Evolutionary conservation across 1,140 invertebrate genomes (phyloP).

Genomic region (Aphis craccivora): DNA sequence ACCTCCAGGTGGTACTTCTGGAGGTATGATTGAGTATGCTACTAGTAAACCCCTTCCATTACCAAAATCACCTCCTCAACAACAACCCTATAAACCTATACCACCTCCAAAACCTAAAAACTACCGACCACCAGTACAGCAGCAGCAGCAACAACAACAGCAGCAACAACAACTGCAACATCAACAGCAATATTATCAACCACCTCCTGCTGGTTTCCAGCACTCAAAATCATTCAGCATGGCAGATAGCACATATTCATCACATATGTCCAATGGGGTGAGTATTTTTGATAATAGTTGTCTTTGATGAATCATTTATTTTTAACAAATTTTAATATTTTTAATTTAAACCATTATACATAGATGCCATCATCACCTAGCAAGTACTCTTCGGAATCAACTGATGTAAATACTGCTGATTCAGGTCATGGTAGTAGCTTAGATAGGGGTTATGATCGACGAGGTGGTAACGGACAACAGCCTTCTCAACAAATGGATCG

Average conservation of each 20-base stretch:
- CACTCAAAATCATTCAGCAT: slow-evolving; percentile 65
- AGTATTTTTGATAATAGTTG: slow-evolving; percentile 58
- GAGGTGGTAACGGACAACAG: slow-evolving; percentile 63
- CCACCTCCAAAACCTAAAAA: slow-evolving; percentile 92
- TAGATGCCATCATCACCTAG: slow-evolving; percentile 61
- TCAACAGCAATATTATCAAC: slow-evolving; percentile 48
- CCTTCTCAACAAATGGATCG: slow-evolving; percentile 62
- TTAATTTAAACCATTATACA: background rate
- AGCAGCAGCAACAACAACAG: slow-evolving; percentile 61
- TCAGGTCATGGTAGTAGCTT: slow-evolving; percentile 67
- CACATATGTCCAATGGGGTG: slow-evolving; percentile 68
- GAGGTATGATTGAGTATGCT: slow-evolving; percentile 61
- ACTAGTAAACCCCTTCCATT: slow-evolving; percentile 65
- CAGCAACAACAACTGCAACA: slow-evolving; percentile 59
- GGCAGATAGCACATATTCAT: slow-evolving; percentile 63
- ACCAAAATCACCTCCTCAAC: slow-evolving; percentile 62
- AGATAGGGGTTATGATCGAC: slow-evolving; percentile 64
- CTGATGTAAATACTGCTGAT: slow-evolving; percentile 64
- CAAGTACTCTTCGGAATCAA: slow-evolving; percentile 61
- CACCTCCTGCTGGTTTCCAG: slow-evolving; percentile 56
- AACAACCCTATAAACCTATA: slow-evolving; percentile 79
- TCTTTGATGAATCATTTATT: background rate
- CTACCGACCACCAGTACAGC: slow-evolving; percentile 77
- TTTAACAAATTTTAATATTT: background rate
- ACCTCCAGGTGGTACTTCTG: slow-evolving; percentile 61